Percentiles rank a stretch among this genome's conserved stretches.
Conservation (phyloP, 2,113 vertebrate genomes). For the Silurus meridionalis region DNA sequence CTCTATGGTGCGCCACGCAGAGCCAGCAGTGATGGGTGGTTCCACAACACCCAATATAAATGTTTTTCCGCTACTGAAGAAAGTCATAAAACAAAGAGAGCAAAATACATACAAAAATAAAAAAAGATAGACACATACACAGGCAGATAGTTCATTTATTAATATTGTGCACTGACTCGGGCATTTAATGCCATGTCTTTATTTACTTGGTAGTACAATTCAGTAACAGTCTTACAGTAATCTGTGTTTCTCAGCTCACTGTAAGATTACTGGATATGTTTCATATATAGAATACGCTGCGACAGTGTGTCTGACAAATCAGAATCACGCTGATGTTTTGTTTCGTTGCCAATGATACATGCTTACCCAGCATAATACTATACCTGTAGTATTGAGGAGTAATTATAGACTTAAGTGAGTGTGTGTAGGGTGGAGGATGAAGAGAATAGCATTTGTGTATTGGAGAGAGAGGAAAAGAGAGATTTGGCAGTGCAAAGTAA, state of each 20-base stretch:
- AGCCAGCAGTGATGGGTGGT: conserved; percentile 57
- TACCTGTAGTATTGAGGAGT: background rate
- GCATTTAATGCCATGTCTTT: background rate
- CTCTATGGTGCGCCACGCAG: conserved; percentile 53
- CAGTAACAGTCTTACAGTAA: background rate
- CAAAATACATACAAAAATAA: background rate
- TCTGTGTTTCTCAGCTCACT: background rate
- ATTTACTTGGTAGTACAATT: background rate
- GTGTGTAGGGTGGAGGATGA: background rate
- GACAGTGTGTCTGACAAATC: background rate
- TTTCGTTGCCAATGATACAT: background rate
- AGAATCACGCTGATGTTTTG: background rate
- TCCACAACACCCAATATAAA: conserved; percentile 51
- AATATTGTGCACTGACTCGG: background rate
- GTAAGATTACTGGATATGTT: background rate
- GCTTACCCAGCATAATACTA: background rate
- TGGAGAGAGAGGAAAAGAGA: conserved; percentile 8
- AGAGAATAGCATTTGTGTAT: too few species aligned
- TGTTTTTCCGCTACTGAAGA: conserved; percentile 43
- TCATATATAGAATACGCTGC: background rate
- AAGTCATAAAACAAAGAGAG: conserved; percentile 42
- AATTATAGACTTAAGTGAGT: background rate
- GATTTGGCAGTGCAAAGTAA: conserved; percentile 49
- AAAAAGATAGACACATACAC: background rate
- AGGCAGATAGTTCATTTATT: background rate